Evolutionary conservation across 2,113 vertebrate species (phyloP).

Genomic region (Nothocercus nigrocapillus): DNA sequence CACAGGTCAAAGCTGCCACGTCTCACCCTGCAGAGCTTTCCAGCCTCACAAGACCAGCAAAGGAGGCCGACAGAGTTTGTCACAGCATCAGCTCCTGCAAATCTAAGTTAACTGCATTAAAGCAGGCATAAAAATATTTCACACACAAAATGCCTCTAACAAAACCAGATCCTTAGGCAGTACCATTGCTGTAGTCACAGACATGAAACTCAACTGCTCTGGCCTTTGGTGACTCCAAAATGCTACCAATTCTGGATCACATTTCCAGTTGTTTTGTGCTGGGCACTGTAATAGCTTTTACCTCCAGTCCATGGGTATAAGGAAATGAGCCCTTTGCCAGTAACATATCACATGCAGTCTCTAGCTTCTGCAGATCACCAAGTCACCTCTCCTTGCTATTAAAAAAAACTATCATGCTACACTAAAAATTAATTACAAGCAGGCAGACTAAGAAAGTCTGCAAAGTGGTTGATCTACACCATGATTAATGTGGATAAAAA

Average conservation of each 20-base stretch:
- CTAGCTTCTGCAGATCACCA: not conserved
- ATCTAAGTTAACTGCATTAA: not conserved
- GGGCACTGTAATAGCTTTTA: not conserved
- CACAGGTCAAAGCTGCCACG: not conserved
- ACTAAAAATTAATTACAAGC: not conserved
- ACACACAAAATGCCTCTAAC: not conserved
- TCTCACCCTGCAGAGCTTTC: not conserved
- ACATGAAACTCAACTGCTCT: not conserved
- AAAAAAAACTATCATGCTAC: not conserved
- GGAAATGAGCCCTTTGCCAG: not conserved
- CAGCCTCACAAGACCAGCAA: not conserved
- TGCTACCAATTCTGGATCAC: not conserved
- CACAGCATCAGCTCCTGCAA: not conserved
- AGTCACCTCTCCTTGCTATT: not conserved
- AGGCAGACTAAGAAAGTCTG: not conserved
- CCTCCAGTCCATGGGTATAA: accelerated
- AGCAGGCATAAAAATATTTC: not conserved
- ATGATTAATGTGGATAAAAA: not conserved
- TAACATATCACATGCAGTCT: not conserved
- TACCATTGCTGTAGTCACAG: not conserved
- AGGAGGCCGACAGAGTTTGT: not conserved
- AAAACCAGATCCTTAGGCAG: not conserved
- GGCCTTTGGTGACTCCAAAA: not conserved
- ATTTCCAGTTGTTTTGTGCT: not conserved
- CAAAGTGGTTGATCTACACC: not conserved